Base-by-base conservation (phyloP, 2,888 invertebrate genomes). In the Timandra comae region DNA sequence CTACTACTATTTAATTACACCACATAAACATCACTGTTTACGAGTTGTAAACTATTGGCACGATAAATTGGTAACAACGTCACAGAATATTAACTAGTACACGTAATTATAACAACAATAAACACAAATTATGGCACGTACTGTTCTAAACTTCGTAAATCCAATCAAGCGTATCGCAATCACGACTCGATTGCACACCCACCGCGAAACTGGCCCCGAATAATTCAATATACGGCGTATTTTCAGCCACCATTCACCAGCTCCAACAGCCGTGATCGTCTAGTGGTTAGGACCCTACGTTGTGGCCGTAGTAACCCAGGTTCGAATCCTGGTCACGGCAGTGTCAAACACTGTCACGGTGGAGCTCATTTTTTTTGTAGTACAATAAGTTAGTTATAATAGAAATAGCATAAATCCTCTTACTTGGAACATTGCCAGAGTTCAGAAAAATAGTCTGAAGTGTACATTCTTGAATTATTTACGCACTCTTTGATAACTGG, bases 261-360 rank as follows among this genome's bases (percentile, higher is more conserved):
- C 46, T 50, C 46, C 46, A 46, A 2, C 41, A 72, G 71, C 87
- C 87, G 87, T 88, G 87, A 88, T 88, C 87, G 88, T 88, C 87
- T 88, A 88, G 88, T 89, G 89, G 89, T 90, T 90, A 90, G 90
- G 89, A 90, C 90, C 88, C 89, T 89, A 89, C 90, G 90, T 91
- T 91, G 90, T 90, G 90, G 90, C 90, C 89, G 90, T 89, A 88
- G 89, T 89, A 90, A 90, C 89, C 89, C 89, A 89, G 90, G 89
- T 90, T 90, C 89, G 89, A 90, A 89, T 90, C 89, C 89, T 73
- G 72, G 76, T 76, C 76, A 77, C 72, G 70, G 70, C 68, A 68
- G 64, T 65, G 63, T 87, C 87, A 1, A 1, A 86, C 84, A 63
- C 63, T 60, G 63, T 62, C 61, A 29, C 53, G 58, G 63, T 37